Evolutionary conservation across 2,797 vertebrate species (phyloP), one percentile per base, ranked within the genome.

Genomic region (Buphagus erythrorhynchus): DNA sequence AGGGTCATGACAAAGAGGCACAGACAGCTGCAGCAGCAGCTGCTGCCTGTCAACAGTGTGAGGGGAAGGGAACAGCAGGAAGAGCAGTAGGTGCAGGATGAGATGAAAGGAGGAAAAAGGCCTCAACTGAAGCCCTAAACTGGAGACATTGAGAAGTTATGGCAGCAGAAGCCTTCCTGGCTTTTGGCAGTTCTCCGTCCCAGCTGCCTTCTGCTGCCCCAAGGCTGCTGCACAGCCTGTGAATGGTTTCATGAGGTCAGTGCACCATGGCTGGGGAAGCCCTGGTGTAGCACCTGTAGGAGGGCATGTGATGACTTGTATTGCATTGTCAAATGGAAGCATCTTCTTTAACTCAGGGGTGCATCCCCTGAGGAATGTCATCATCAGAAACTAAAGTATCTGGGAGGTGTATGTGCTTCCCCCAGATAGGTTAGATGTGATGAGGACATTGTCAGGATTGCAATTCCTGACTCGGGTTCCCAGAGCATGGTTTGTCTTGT

Each of bases 11-110:
- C 5, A 3, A 68, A 78, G 66, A 33, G 48, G 31, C 69, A 78
- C 62, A 49, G 63, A 31, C 36, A 83, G 68, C 90, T 80, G 82
- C 65, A 83, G 79, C 11, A 51, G 40, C 86, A 86, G 65, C 52
- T 77, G 90, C 67, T 82, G 63, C 68, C 61, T 75, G 76, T 24
- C 26, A 61, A 2, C 15, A 66, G 10, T 3, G 0, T 0, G 3
- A 88, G 65, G 25, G 54, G 59, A 68, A 17, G 11, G 12, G 19
- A 43, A 1, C 3, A 4, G 43, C 0, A 4, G 28, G 11, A 90
- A 1, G 22, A 35, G 38, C 63, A 52, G 9, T 51, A 43, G 43
- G 31, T 83, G 40, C 31, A 5, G 76, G 36, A 31, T 61, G 52
- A 54, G 42, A 22, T 63, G 25, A 71, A 75, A 46, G 16, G 25